Conservation (phyloP, 2,113 vertebrate species). For the Calonectris borealis region DNA sequence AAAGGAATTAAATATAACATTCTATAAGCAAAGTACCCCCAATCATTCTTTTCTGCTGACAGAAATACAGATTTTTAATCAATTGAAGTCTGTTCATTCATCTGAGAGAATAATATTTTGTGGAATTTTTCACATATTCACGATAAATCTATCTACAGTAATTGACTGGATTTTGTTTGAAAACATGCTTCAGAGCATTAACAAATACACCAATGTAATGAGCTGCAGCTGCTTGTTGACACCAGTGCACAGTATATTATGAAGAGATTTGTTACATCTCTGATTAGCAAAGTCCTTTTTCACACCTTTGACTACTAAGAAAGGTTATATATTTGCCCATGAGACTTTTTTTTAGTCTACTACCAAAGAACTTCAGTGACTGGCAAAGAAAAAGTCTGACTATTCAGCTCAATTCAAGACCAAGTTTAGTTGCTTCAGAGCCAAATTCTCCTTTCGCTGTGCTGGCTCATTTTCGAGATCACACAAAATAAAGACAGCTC, state of each 20-base stretch:
- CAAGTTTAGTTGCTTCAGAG: background rate
- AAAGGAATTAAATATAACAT: background rate
- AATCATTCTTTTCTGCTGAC: background rate
- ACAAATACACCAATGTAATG: background rate
- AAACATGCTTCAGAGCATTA: background rate
- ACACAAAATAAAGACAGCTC: background rate
- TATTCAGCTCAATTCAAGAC: background rate
- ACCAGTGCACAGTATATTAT: background rate
- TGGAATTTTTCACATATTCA: background rate
- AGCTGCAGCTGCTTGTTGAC: background rate
- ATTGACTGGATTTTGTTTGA: background rate
- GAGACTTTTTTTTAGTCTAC: background rate
- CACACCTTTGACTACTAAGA: background rate
- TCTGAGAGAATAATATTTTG: background rate
- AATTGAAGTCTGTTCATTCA: background rate
- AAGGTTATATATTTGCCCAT: background rate
- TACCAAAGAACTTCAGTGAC: background rate
- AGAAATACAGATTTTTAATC: background rate
- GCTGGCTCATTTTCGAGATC: background rate
- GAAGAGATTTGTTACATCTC: background rate
- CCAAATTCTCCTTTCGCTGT: background rate
- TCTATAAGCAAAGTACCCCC: background rate
- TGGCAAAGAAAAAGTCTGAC: background rate
- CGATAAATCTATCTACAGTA: background rate
- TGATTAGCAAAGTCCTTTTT: background rate